Evolutionary conservation across 2,888 invertebrate genomes (phyloP).

Genomic region (Beris chalybata): DNA sequence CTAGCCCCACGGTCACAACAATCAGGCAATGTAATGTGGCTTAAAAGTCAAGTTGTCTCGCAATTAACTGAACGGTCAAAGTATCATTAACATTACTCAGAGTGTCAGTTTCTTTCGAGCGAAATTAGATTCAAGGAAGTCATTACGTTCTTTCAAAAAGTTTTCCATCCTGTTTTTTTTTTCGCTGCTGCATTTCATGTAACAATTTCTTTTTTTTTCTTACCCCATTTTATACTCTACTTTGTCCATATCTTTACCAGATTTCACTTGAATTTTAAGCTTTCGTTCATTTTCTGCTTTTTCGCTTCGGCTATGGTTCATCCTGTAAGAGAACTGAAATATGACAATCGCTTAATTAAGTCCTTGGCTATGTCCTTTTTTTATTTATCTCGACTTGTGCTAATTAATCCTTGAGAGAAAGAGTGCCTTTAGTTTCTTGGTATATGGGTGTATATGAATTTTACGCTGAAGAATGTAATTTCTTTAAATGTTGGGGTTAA

Average conservation of each 20-base stretch:
- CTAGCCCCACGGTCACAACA: no score
- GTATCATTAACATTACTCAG: slow-evolving; percentile 40
- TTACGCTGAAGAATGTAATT: no score
- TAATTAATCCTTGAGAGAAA: slow-evolving; percentile 14
- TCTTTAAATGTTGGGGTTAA: no score
- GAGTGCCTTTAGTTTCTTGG: background rate
- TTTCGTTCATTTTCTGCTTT: background rate
- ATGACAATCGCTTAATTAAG: slow-evolving; percentile 38
- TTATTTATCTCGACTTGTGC: slow-evolving; percentile 27
- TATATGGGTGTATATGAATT: no score
- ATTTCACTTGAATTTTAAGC: background rate
- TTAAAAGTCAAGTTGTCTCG: slow-evolving; percentile 32
- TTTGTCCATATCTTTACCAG: background rate
- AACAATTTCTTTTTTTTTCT: background rate
- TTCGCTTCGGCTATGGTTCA: background rate
- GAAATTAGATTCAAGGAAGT: slow-evolving; percentile 39
- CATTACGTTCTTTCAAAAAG: slow-evolving; percentile 33
- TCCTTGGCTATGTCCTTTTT: slow-evolving; percentile 21
- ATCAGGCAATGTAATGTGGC: no score
- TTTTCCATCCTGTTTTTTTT: background rate
- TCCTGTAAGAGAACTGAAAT: slow-evolving; percentile 25
- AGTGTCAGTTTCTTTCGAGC: slow-evolving; percentile 39
- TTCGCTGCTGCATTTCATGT: background rate
- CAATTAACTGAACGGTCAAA: slow-evolving; percentile 40
- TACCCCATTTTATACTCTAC: background rate